Evolutionary conservation across 2,113 vertebrate species (phyloP).

Genomic region (Labeo rohita): DNA sequence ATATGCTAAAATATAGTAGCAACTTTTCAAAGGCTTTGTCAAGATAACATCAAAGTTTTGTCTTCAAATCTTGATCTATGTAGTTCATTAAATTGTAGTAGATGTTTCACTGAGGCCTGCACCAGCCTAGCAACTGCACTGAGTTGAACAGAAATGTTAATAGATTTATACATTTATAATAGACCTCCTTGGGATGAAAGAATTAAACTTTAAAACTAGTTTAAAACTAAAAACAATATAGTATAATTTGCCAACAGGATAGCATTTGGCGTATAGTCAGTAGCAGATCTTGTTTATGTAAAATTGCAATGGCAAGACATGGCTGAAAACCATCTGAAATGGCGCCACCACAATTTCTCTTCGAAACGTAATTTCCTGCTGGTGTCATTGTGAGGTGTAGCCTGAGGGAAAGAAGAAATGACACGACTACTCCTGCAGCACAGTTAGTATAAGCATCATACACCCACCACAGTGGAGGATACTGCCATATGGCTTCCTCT

Average conservation of each 20-base stretch:
- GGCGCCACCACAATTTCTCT: constrained; percentile 26
- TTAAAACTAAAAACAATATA: neutral
- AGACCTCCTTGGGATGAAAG: neutral
- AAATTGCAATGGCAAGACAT: constrained; percentile 12
- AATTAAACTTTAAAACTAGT: neutral
- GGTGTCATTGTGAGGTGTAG: constrained; percentile 40
- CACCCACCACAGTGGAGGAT: neutral
- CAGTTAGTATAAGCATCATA: neutral
- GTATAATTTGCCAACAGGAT: neutral
- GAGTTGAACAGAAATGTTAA: neutral
- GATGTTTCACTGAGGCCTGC: neutral
- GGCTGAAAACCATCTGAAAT: constrained; percentile 30
- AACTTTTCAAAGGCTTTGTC: neutral
- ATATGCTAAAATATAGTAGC: neutral
- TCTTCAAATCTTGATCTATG: neutral
- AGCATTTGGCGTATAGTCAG: neutral
- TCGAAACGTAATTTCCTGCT: constrained; percentile 43
- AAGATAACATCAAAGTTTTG: neutral
- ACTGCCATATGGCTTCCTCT: constrained; percentile 37
- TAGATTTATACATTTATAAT: neutral
- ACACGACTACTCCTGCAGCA: constrained; percentile 5
- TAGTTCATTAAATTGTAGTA: neutral
- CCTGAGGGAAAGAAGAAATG: constrained; percentile 38
- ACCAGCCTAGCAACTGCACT: neutral
- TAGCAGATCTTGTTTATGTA: neutral